phyloP scores from a whole-genome alignment of 2,888 invertebrate genomes.

The Trissoscelio sp. region DNA sequence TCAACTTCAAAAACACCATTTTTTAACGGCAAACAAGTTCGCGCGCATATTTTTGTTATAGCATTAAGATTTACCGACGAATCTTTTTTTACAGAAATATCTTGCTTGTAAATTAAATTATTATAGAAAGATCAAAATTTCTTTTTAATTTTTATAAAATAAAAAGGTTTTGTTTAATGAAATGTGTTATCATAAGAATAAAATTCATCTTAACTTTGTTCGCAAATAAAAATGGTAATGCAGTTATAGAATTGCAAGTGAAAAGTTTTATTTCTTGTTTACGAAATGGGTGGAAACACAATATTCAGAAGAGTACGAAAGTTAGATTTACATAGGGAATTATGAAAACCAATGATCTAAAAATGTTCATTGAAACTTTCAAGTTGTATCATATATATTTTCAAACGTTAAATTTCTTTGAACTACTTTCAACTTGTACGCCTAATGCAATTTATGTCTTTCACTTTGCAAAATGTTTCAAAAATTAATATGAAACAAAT shows the following conservation, averaged over 20 bases:
- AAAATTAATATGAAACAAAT: constrained; percentile 14
- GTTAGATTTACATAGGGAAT: constrained; percentile 22
- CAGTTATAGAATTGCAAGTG: background rate
- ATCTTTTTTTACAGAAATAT: background rate
- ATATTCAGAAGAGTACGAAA: constrained; percentile 6
- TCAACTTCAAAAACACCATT: constrained; percentile 51
- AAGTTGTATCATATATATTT: constrained; percentile 16
- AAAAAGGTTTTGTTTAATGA: no score
- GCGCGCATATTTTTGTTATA: constrained; percentile 11
- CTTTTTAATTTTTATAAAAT: no score
- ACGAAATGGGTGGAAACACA: background rate
- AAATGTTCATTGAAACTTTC: constrained; percentile 20
- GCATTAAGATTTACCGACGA: background rate
- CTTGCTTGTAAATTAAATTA: background rate
- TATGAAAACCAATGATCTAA: constrained; percentile 19
- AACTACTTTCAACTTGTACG: constrained; percentile 24
- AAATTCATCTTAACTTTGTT: no score
- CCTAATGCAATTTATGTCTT: constrained; percentile 21
- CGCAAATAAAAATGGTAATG: no score
- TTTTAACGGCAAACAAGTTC: constrained; percentile 21
- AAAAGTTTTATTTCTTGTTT: constrained; percentile 1
- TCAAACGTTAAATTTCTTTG: constrained; percentile 23
- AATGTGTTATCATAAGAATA: no score
- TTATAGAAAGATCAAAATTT: no score
- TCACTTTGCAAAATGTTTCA: background rate